Evolutionary conservation across 1,140 invertebrate species (phyloP).

Genomic region (Frieseomelitta varia): DNA sequence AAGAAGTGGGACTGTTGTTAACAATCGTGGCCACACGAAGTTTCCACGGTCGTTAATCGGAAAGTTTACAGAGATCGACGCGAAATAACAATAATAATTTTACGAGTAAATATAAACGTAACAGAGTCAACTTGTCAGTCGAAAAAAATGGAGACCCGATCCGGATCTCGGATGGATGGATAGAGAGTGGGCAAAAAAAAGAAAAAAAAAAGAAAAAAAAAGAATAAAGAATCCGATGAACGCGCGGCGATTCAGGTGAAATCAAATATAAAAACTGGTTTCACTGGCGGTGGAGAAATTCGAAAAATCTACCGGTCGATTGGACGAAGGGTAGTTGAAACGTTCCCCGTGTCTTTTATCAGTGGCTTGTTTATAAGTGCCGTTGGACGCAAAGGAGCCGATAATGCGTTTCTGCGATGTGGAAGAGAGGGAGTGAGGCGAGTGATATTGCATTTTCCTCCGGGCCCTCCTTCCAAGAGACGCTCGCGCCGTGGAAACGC

Average conservation of each 20-base stretch:
- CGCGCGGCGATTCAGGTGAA: not conserved
- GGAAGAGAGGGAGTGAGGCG: not conserved
- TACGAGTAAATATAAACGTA: not conserved
- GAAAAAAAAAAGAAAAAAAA: no score
- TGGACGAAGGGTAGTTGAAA: not conserved
- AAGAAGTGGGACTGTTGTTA: not conserved
- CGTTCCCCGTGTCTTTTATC: not conserved
- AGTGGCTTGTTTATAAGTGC: constrained; percentile 14
- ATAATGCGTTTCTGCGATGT: constrained; percentile 1
- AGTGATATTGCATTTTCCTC: constrained; percentile 54
- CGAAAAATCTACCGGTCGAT: not conserved
- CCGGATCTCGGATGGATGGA: not conserved
- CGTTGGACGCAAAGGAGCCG: constrained; percentile 14
- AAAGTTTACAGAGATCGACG: not conserved
- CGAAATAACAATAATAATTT: not conserved
- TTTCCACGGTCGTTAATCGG: not conserved
- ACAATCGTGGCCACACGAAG: not conserved
- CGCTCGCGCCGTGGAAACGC: not conserved
- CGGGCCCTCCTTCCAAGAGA: not conserved
- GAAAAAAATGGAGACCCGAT: not conserved
- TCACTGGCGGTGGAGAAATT: not conserved
- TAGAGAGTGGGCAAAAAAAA: no score
- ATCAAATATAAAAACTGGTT: constrained; percentile 17
- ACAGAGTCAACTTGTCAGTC: not conserved
- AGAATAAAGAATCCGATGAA: no score